Evolutionary conservation across 2,888 invertebrate species (phyloP), one percentile per base, ranked within the genome.

Genomic region (Aplocera efformata): DNA sequence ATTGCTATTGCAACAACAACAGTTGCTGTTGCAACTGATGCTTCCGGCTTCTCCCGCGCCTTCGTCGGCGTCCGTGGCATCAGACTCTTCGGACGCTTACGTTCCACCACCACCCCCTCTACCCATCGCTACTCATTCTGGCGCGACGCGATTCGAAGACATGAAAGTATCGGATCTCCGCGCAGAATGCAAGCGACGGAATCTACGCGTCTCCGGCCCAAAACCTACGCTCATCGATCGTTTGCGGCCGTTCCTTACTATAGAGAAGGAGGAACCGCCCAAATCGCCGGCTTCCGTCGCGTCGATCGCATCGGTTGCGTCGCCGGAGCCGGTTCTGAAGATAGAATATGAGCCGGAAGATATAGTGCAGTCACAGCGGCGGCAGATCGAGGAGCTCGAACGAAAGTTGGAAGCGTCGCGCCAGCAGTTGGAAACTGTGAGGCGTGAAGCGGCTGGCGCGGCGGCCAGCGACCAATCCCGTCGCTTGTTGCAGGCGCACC

Each of bases 81-180:
- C 83, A 6, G 83, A 82, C 51, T 71, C 66, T n/a, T 81, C 78
- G 7, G 80, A 81, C 45, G 67, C 60, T 10, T 71, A 71, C 44
- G 52, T 79, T 6, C 89, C 90, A 17, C 79, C 89, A 6, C 90
- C 89, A n/a, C 88, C 89, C 9, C 79, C 88, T 6, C 88, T 89
- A 7, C 67, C 84, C 6, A 79, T 83, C 5, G 83, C 89, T 20
- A 73, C 82, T 41, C 79, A 67, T 65, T 70, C 82, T 64, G 26
- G 80, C 38, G 64, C 92, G 7, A 90, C 92, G 11, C 93, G 96
- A 48, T 89, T 98, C 63, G 97, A 98, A 74, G 98, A 98, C 67
- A 96, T 98, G 96, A 98, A 98, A 89, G 98, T 86, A 26, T 96
- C 96, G 48, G 98, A 98, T 72, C 89, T 98, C 56, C 97, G 98